Evolutionary conservation across 2,888 invertebrate species (phyloP), one percentile per base, ranked within the genome.

Genomic region (Zaprionus bogoriensis): DNA sequence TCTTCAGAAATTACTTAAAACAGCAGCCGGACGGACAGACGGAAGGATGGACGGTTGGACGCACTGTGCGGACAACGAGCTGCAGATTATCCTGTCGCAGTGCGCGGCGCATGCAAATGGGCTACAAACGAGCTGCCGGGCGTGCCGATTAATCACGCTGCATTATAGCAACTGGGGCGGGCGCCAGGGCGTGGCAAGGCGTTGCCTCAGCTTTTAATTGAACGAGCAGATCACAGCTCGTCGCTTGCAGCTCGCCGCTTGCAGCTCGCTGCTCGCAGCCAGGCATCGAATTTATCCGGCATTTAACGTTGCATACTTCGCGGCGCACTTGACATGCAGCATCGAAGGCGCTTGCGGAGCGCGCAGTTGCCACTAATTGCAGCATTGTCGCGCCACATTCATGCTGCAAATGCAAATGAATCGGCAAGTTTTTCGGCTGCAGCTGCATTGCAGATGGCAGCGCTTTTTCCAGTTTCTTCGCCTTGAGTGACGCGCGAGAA

Each of bases 1-100:
- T 64, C 70, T 75, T 82, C 69, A 66, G 67, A 83, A 80, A 86
- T 86, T 80, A 84, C 87, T 86, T 80, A 73, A 75, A 74, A 58
- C 55, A 59, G 53, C 54, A 46, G 41, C 5, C 3, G 17, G 9
- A 20, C 23, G 20, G 10, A 12, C 20, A 23, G 60, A 47, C 9
- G 9, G 17, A n/a, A 19, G 23, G 48, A 32, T 10, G 23, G 14
- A 17, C 45, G 53, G 46, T n/a, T n/a, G n/a, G n/a, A n/a, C n/a
- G n/a, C n/a, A n/a, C n/a, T n/a, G n/a, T n/a, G n/a, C n/a, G 64
- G 64, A 70, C 77, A 74, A 67, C 68, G 67, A 52, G 68, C 53
- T 50, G 59, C 38, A 72, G 73, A 85, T 84, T 79, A 84, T 84
- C 76, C 76, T 75, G 76, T 85, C 85, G 75, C 67, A 19, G 28